phyloP scores from a whole-genome alignment of 92 coral and sea anemone genomes.

The Hydrozoanthus gracilis region DNA sequence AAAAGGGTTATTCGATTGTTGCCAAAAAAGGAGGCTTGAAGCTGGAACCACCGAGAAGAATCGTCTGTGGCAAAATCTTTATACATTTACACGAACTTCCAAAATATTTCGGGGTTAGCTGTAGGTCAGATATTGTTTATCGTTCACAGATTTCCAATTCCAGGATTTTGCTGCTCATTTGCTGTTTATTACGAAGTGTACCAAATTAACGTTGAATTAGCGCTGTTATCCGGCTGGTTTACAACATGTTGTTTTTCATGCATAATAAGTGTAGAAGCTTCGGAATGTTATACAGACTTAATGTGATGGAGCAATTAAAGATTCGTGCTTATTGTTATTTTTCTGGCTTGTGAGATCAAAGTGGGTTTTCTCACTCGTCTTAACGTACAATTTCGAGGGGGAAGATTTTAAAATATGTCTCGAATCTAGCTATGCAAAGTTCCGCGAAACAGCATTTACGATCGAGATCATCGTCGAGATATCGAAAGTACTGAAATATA shows the following conservation, averaged over 20 bases:
- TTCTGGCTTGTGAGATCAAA: neutral
- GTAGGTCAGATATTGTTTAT: neutral
- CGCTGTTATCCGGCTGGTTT: neutral
- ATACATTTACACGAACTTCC: neutral
- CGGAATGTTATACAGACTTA: neutral
- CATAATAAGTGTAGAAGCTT: neutral
- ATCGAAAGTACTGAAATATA: too few species aligned
- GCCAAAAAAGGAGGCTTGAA: constrained; percentile 20
- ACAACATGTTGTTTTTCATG: constrained; percentile 29
- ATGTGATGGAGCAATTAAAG: neutral
- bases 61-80: neutral
- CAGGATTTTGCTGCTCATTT: constrained; percentile 20
- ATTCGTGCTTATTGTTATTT: neutral
- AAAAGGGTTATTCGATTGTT: neutral
- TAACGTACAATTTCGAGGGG: neutral
- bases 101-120: neutral
- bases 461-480: too few species aligned
- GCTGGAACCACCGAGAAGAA: neutral
- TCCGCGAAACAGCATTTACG: too few species aligned
- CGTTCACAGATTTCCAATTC: neutral
- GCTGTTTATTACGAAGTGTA: neutral
- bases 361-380: neutral
- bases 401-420: neutral
- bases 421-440: too few species aligned
- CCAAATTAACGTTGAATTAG: neutral